Evolutionary conservation across 2,113 vertebrate species (phyloP), one percentile per base, ranked within the genome.

Genomic region (Nannospalax galili): DNA sequence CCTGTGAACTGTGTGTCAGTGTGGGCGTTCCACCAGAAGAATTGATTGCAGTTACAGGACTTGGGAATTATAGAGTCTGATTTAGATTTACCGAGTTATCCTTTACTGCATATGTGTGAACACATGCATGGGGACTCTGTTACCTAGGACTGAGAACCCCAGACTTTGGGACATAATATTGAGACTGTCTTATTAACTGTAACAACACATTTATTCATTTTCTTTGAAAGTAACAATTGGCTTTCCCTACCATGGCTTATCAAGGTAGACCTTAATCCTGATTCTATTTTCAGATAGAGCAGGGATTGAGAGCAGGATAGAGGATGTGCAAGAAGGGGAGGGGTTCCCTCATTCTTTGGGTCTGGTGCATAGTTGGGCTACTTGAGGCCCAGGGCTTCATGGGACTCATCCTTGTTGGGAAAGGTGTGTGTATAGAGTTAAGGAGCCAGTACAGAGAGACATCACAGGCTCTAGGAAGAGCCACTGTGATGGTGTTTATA

Each of bases 301-400:
- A 42, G 4, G 40, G 56, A 28, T 24, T 17, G 58, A 12, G 1
- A 3, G 3, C 26, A 7, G 10, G n/a, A 19, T n/a, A 48, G 2
- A 24, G 1, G 26, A 30, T 3, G 5, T 2, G 4, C 2, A 26
- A 1, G 1, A 19, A 35, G 8, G 20, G 16, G 14, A 22, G 16
- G 17, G 1, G 0, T 16, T 40, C 26, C 30, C 5, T 84, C 9
- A n/a, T n/a, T n/a, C 69, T 8, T 81, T 30, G 8, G 20, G 56
- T 1, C n/a, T 48, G 22, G 37, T 24, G 16, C 37, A 8, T 37
- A 3, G 7, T 19, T 52, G 28, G 26, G 56, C 22, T 16, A 14
- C 32, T 22, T 10, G 40, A 8, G 45, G 8, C 35, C 16, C 15
- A 37, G 12, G 7, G 22, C 16, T 30, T 1, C 10, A 4, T 5